Evolutionary conservation across 2,888 invertebrate species (phyloP).

Genomic region (Acrobasis repandana): DNA sequence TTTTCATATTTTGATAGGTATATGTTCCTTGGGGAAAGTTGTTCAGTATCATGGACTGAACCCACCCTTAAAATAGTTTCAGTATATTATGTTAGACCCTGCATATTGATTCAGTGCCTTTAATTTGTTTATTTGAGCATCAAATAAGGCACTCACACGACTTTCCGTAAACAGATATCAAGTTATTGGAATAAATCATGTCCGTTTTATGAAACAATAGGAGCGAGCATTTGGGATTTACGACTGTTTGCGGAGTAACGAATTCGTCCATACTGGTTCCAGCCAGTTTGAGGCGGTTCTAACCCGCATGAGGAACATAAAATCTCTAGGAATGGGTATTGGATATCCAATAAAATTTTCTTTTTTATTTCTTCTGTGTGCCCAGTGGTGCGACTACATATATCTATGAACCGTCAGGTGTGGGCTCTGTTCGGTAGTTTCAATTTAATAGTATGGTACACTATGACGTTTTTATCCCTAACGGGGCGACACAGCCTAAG

Average conservation of each 20-base stretch:
- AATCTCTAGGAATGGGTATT: constrained; percentile 55
- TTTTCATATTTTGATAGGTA: too few species aligned
- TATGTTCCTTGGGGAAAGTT: too few species aligned
- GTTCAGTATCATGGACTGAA: too few species aligned
- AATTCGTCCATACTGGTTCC: constrained; percentile 57
- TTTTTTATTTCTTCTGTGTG: constrained; percentile 51
- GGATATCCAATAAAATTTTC: constrained; percentile 55
- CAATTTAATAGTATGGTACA: background rate
- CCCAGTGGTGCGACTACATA: constrained; percentile 33
- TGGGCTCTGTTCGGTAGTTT: background rate
- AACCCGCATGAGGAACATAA: constrained; percentile 55
- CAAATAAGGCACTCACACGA: constrained; percentile 21
- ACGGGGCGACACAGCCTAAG: too few species aligned
- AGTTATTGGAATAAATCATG: constrained; percentile 65
- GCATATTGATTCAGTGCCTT: background rate
- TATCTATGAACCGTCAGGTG: background rate
- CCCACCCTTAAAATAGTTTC: too few species aligned
- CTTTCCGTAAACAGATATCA: constrained; percentile 6
- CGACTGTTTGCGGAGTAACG: constrained; percentile 63
- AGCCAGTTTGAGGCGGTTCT: constrained; percentile 27
- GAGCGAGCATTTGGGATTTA: constrained; percentile 58
- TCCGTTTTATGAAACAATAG: constrained; percentile 42
- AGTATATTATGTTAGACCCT: too few species aligned
- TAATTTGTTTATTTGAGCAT: background rate
- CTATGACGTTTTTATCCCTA: too few species aligned